Conservation (phyloP, 1,140 invertebrate genomes). For the Penaeus indicus region DNA sequence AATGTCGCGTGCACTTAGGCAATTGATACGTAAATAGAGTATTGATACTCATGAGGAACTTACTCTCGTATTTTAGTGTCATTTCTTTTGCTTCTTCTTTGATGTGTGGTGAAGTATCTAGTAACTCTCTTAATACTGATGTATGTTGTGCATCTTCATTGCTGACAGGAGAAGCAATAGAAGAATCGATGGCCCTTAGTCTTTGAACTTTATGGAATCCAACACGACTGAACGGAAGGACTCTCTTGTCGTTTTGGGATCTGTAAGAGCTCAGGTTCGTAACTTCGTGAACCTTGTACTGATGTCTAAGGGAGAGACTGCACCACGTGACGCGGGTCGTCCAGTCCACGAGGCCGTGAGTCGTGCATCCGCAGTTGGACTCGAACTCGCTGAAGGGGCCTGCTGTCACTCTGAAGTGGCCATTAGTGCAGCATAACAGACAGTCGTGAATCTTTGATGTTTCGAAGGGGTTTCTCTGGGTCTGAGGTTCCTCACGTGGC, state of each 20-base stretch:
- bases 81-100: no score
- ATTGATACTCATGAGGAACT: no score
- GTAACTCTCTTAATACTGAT: no score
- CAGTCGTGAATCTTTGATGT: neutral
- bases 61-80: no score
- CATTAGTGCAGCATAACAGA: constrained; percentile 35
- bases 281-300: constrained; percentile 14
- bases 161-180: no score
- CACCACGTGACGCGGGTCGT: constrained; percentile 36
- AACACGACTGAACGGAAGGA: neutral
- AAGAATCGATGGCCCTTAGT: no score
- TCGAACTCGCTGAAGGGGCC: constrained; percentile 31
- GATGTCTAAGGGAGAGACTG: neutral
- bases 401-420: neutral
- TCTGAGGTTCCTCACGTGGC: no score
- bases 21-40: no score
- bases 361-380: constrained; percentile 42
- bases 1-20: no score
- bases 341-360: constrained; percentile 45
- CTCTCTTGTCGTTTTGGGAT: neutral
- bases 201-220: no score
- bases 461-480: neutral
- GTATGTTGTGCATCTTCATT: no score
- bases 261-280: constrained; percentile 34
- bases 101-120: no score